Evolutionary conservation across 2,888 invertebrate species (phyloP), one percentile per base, ranked within the genome.

Genomic region (Tetramorium bicarinatum): DNA sequence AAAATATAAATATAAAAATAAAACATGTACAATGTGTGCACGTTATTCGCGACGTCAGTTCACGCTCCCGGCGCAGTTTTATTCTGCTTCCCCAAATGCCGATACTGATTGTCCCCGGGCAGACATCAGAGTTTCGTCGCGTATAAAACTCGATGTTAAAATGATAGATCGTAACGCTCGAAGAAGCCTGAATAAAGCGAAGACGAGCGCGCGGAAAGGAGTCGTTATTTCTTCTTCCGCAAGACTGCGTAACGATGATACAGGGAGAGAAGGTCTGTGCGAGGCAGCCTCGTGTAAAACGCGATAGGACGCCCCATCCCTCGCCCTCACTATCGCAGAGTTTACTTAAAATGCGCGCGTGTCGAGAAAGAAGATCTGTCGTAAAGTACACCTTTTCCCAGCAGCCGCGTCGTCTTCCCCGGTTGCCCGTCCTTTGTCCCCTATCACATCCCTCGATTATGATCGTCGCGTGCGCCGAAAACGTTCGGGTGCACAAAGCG

Each of bases 311-410:
- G 25, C 56, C 34, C 44, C 75, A 1, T 38, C 18, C 44, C 61
- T 18, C 56, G 29, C 21, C n/a, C 56, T 34, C 21, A 56, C 44
- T 49, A 15, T 59, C 61, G 47, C 67, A 49, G 66, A 80, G 84
- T 88, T 88, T 88, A 84, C 87, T 88, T 84, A 87, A 88, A 89
- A 88, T 83, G 87, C 81, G 89, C 72, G 62, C 87, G 82, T 56
- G 87, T 69, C 44, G 84, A 49, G 66, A 76, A 83, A 74, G 82
- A 83, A 64, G 82, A 88, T 77, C 89, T 56, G 80, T 56, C 89
- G 85, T 87, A 81, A 89, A 87, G 85, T 82, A 89, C 83, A 84
- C 83, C 75, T 87, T 85, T 85, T 82, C 79, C 67, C 62, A 67
- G 83, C 66, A 69, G 9, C 29, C 62, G 41, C 15, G n/a, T n/a